phyloP scores from a whole-genome alignment of 2,888 invertebrate species.

The Stramonita haemastoma region DNA sequence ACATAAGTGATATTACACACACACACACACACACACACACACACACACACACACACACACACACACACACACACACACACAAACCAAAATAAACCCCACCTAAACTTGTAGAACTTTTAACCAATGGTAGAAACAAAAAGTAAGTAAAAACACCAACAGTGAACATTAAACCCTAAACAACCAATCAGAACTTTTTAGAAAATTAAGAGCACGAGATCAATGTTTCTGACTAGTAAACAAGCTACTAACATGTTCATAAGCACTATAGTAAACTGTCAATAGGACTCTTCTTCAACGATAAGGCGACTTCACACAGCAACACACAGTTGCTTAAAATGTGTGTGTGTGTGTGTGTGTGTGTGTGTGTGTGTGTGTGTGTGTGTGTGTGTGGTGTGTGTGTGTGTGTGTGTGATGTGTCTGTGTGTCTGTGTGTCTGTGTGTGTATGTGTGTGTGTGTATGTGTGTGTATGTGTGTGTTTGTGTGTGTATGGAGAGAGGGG shows the following conservation, averaged over 20 bases:
- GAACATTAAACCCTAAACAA: too few relatives aligned
- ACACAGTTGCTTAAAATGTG: too few relatives aligned
- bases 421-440: not conserved
- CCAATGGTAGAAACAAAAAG: too few relatives aligned
- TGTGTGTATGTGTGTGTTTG: not conserved
- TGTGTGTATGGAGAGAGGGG: not conserved
- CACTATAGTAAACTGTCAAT: not conserved
- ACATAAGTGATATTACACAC: too few relatives aligned
- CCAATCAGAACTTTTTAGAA: too few relatives aligned
- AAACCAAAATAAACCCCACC: not conserved
- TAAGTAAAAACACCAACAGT: too few relatives aligned
- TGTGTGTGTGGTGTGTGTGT: not conserved
- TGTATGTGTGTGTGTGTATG: not conserved
- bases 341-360: not conserved
- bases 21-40: not conserved
- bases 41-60: constrained; percentile 10
- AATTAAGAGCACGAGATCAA: too few relatives aligned
- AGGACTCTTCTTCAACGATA: too few relatives aligned
- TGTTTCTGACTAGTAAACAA: too few relatives aligned
- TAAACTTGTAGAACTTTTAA: not conserved
- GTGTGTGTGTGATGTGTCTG: not conserved
- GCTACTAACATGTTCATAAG: too few relatives aligned
- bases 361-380: not conserved
- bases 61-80: constrained; percentile 9
- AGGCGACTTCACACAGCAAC: too few relatives aligned